Percentiles rank a stretch among this genome's conserved stretches.
These are phyloP conservation scores for Saccostrea echinata DNA, from an alignment of 1,140 invertebrate species.

Conservation along the genomic window DNA sequence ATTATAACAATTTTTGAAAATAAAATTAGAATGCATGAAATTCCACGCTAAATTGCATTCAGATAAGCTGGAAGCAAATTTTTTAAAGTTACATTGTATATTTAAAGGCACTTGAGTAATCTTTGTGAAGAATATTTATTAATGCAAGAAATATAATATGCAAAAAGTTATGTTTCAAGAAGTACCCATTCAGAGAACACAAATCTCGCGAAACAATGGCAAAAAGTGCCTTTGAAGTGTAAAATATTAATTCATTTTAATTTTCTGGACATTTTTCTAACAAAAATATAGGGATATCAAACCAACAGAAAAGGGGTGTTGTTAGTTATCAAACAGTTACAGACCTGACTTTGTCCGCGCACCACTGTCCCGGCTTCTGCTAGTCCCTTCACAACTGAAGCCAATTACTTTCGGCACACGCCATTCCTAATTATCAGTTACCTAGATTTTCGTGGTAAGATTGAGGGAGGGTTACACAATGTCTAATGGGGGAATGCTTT, in stretches of 20 bases:
- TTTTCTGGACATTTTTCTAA: not conserved
- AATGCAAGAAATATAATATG: too few species aligned
- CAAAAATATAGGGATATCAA: not conserved
- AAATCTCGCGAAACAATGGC: not conserved
- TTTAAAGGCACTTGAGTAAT: too few species aligned
- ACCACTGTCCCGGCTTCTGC: constrained; percentile 6
- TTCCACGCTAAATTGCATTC: too few species aligned
- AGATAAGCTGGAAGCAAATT: too few species aligned
- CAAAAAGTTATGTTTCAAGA: not conserved
- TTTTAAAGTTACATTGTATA: too few species aligned
- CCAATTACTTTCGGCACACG: constrained; percentile 19
- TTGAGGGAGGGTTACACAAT: not conserved
- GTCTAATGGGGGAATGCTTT: not conserved
- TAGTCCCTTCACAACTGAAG: constrained; percentile 33
- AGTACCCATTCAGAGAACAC: not conserved
- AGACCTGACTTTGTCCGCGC: not conserved
- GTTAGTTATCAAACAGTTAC: not conserved
- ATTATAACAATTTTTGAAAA: too few species aligned
- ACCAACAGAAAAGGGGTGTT: not conserved
- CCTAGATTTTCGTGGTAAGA: constrained; percentile 22
- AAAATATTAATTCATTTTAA: not conserved
- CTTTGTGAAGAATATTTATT: too few species aligned
- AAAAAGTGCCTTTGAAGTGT: not conserved
- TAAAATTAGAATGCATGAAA: too few species aligned
- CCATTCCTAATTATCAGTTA: constrained; percentile 32